phyloP scores from a whole-genome alignment of 2,888 invertebrate genomes.

The Agonum fuliginosum region DNA sequence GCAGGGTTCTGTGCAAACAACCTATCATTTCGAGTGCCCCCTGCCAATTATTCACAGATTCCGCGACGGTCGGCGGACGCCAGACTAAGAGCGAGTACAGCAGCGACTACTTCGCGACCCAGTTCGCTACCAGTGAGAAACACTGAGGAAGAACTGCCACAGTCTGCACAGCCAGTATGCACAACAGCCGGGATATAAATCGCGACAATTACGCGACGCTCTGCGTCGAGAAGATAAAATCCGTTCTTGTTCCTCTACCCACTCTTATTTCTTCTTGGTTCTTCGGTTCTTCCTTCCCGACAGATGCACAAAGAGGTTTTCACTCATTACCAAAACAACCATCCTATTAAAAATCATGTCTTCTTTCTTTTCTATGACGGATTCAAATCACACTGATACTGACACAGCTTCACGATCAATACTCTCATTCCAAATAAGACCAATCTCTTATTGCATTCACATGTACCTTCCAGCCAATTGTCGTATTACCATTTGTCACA shows the following conservation, averaged over 20 bases:
- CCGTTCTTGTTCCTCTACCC: not conserved
- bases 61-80: slow-evolving; percentile 28
- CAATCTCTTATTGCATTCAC: too few species aligned
- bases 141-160: not conserved
- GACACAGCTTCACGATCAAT: too few species aligned
- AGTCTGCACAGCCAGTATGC: slow-evolving; percentile 46
- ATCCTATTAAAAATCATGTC: not conserved
- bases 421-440: too few species aligned
- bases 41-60: slow-evolving; percentile 57
- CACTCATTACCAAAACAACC: slow-evolving; percentile 20
- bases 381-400: too few species aligned
- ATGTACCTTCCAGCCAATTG: too few species aligned
- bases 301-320: slow-evolving; percentile 6
- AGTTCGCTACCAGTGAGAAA: not conserved
- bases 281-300: not conserved
- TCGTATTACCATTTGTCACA: too few species aligned
- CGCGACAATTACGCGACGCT: slow-evolving; percentile 46
- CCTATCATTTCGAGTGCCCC: slow-evolving; percentile 56
- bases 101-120: slow-evolving; percentile 52
- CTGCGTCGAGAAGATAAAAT: slow-evolving; percentile 9
- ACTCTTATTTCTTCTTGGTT: not conserved
- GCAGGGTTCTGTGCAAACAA: slow-evolving; percentile 57
- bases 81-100: slow-evolving; percentile 18
- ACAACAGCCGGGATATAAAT: slow-evolving; percentile 48
- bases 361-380: too few species aligned